phyloP scores from a whole-genome alignment of 2,113 vertebrate genomes.

The Arizona elegans region DNA sequence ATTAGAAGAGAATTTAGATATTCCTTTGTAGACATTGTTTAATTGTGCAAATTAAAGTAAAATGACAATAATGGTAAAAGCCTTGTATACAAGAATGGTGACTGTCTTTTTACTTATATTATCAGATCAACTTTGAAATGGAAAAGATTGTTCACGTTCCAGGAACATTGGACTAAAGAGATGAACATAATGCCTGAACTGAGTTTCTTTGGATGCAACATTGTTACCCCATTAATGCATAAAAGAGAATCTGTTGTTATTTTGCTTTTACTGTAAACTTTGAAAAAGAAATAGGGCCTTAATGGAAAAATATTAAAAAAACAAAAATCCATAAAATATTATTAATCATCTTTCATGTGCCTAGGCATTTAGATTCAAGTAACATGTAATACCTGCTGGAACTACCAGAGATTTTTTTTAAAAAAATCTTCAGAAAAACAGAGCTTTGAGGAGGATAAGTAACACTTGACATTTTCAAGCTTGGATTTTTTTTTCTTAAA shows the following conservation, averaged over 20 bases:
- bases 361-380: constrained; percentile 67
- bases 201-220: constrained; percentile 24
- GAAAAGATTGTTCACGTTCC: neutral
- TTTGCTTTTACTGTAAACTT: constrained; percentile 65
- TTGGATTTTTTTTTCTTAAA: constrained; percentile 57
- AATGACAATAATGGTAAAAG: neutral
- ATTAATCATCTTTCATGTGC: constrained; percentile 73
- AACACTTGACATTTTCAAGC: constrained; percentile 74
- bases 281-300: constrained; percentile 69
- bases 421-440: constrained; percentile 54
- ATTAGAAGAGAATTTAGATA: neutral
- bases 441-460: constrained; percentile 60
- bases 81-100: neutral
- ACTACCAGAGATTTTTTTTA: constrained; percentile 50
- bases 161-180: neutral
- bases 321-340: constrained; percentile 72
- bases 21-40: neutral
- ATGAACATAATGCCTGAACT: neutral
- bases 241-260: constrained; percentile 47
- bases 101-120: neutral
- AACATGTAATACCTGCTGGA: constrained; percentile 66
- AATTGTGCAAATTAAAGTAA: neutral
- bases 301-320: constrained; percentile 65
- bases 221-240: constrained; percentile 43
- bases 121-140: neutral